Conservation (phyloP, 1,140 invertebrate species). For the Cylas formicarius region DNA sequence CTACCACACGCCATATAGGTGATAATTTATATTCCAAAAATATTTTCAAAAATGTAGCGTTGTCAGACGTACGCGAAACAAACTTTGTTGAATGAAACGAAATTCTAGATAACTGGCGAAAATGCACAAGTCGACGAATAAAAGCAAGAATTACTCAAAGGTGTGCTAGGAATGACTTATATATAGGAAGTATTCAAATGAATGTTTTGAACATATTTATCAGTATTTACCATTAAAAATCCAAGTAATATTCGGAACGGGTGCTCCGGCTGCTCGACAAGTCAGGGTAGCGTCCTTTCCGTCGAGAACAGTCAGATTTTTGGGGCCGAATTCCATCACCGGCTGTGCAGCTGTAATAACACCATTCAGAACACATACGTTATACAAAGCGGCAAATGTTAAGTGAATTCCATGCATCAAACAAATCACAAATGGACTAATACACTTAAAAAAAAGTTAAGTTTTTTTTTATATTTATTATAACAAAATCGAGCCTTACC, state of each 20-base stretch:
- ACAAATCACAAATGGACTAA: neutral
- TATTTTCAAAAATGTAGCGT: too few relatives aligned
- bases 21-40: too few relatives aligned
- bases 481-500: neutral
- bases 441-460: neutral
- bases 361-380: conserved; percentile 12
- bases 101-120: neutral
- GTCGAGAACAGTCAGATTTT: conserved; percentile 83
- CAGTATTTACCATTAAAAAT: conserved; percentile 69
- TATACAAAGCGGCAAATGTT: conserved; percentile 1
- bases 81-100: too few relatives aligned
- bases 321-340: conserved; percentile 70
- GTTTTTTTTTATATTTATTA: neutral
- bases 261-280: conserved; percentile 82
- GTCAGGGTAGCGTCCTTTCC: conserved; percentile 82
- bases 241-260: conserved; percentile 87
- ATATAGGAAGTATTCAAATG: neutral
- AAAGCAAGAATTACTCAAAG: neutral
- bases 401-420: neutral
- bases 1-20: too few relatives aligned
- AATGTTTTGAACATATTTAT: conserved; percentile 9
- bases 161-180: neutral
- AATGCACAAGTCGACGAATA: too few relatives aligned
- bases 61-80: too few relatives aligned
- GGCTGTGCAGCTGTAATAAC: conserved; percentile 68